Base-by-base conservation (phyloP, 2,888 invertebrate species). In the Cosmopolites sordidus region DNA sequence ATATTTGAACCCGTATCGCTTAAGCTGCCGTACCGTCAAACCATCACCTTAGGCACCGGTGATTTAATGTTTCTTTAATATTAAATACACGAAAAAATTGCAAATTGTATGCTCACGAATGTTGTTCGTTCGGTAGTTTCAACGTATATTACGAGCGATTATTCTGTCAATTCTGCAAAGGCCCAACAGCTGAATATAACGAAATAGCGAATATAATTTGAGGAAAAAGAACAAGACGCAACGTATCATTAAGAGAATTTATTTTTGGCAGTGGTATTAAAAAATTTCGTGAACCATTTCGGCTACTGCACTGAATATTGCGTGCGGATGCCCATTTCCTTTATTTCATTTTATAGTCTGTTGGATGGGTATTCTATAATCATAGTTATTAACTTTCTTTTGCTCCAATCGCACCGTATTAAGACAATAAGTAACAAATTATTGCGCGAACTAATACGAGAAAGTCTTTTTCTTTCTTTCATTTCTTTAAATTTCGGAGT, bases 241-340 rank as follows among this genome's bases (percentile, higher is more conserved):
- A 37, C 44, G 44, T 39, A 53, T 44, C 52, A 52, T 52, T 52
- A 52, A 52, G 39, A 45, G 33, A 33, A 33, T 33, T 33, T 33
- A 33, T 33, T 33, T 33, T 33, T 43, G 43, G 37, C 43, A 16
- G 45, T 46, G 18, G 46, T 11, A 44, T 46, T 18, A 52, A 54
- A 40, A 51, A 42, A 27, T 37, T 45, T 46, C 46, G 42, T 51
- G 41, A 16, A 43, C 37, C 45, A 54, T 49, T 40, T 54, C 17
- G 49, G 47, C 54, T 65, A 66, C 67, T 61, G 67, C 62, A 59
- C 54, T 60, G 58, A 42, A 55, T 64, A 64, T 66, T 62, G 67
- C 66, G 67, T 66, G 67, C 58, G 38, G 52, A 40, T 37, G 52
- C 52, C 56, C 50, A 17, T 46, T 50, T 49, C 33, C 22, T 46